These are phyloP conservation scores for Mastomys natalensis DNA, from an alignment of 2,113 vertebrate species.

Conservation along the genomic window DNA sequence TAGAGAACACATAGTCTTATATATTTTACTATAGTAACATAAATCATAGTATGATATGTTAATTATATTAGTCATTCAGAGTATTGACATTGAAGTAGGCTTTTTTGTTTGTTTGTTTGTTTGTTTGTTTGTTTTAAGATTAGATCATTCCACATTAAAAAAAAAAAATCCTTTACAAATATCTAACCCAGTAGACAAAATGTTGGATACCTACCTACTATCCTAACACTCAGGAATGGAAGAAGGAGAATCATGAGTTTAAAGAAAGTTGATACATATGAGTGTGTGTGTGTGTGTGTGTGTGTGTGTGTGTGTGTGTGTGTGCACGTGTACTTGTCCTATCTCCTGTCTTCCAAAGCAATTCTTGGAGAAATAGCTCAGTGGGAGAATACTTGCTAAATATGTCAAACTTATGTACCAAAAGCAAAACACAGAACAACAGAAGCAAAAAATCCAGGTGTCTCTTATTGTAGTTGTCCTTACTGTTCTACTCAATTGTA, in stretches of 20 bases:
- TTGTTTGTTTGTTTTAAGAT: neutral
- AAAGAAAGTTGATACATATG: neutral
- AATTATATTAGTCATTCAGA: neutral
- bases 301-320: no score
- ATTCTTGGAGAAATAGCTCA: neutral
- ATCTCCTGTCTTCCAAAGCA: neutral
- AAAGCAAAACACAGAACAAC: no score
- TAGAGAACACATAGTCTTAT: neutral
- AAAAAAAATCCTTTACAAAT: no score
- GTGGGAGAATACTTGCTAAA: accelerated
- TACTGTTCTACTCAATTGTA: neutral
- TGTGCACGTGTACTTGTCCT: no score
- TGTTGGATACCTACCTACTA: no score
- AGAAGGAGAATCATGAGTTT: neutral
- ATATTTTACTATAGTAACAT: neutral
- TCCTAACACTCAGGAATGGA: neutral
- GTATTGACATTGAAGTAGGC: neutral
- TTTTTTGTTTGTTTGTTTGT: neutral
- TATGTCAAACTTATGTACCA: neutral
- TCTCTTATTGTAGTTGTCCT: neutral
- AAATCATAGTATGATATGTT: neutral
- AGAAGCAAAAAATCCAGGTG: neutral
- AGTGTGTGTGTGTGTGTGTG: no score
- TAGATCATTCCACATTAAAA: no score
- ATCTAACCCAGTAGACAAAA: neutral